A percentile compares a stretch with the other conserved stretches of the same genome.
Conservation (phyloP, 2,113 vertebrate species). For the Alligator sinensis region DNA sequence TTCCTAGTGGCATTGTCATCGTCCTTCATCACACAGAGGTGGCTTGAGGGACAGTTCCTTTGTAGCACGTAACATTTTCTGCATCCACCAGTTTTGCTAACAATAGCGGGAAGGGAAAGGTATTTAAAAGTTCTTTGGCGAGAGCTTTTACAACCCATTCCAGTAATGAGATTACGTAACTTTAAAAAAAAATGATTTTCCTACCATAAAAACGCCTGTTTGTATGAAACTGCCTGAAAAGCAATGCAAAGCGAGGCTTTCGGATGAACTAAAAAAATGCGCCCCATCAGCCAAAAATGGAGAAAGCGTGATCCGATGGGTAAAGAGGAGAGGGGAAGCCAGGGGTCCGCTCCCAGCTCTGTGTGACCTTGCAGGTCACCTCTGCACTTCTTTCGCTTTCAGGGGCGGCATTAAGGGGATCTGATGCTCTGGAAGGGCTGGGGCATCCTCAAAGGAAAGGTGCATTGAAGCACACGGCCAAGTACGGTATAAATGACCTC, state of each 20-base stretch:
- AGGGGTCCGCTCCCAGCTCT: neutral
- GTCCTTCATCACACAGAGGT: neutral
- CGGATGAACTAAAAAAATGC: too few relatives aligned
- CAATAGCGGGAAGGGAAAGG: too few relatives aligned
- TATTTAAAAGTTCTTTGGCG: neutral
- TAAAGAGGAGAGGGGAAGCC: neutral
- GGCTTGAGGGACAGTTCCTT: neutral
- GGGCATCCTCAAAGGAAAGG: too few relatives aligned
- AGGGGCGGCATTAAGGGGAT: too few relatives aligned
- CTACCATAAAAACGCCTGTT: neutral
- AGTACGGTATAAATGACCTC: neutral
- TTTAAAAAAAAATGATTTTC: neutral
- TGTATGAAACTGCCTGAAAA: too few relatives aligned
- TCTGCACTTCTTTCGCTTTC: too few relatives aligned
- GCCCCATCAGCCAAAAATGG: too few relatives aligned
- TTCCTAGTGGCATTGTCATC: too few relatives aligned
- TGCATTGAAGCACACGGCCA: neutral
- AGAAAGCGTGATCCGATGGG: too few relatives aligned
- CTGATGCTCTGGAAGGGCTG: neutral
- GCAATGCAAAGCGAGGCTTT: too few relatives aligned
- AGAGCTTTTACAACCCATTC: neutral
- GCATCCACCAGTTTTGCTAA: too few relatives aligned
- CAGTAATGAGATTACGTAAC: neutral
- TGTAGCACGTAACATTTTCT: neutral
- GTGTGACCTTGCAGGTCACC: too few relatives aligned